A percentile compares a stretch with the other conserved stretches of the same genome.
These are phyloP conservation scores for Aleiodes leptofemur DNA, from an alignment of 2,888 invertebrate genomes.

Conservation along the genomic window DNA sequence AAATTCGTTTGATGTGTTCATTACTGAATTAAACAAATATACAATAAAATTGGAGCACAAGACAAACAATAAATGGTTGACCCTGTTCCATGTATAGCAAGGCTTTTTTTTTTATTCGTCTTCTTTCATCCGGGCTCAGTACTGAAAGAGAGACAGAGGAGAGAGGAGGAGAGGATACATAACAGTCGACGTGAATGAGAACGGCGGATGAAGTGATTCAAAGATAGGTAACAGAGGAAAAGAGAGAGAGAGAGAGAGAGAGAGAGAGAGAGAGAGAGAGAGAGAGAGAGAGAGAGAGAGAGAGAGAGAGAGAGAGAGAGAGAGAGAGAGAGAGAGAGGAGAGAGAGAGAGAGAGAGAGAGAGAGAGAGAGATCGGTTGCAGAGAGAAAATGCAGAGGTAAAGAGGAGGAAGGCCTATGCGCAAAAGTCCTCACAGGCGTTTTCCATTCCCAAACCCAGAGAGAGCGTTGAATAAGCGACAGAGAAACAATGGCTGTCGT, in stretches of 20 bases:
- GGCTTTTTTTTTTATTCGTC: slow-evolving; percentile 10
- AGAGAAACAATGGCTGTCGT: slow-evolving; percentile 58
- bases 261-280: slow-evolving; percentile 32
- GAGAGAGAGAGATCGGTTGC: slow-evolving; percentile 40
- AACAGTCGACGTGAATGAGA: slow-evolving; percentile 38
- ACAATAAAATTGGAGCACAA: slow-evolving; percentile 21
- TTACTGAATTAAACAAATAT: slow-evolving; percentile 16
- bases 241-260: slow-evolving; percentile 39
- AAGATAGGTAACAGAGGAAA: slow-evolving; percentile 47
- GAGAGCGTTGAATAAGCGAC: slow-evolving; percentile 51
- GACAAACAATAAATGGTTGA: slow-evolving; percentile 27
- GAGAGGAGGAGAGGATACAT: background rate
- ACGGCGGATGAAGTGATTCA: slow-evolving; percentile 53
- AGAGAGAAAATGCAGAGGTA: slow-evolving; percentile 19
- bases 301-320: slow-evolving; percentile 33
- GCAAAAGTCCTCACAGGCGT: slow-evolving; percentile 35
- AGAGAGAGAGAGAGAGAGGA: slow-evolving; percentile 29
- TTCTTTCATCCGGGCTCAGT: slow-evolving; percentile 38
- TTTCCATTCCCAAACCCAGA: slow-evolving; percentile 40
- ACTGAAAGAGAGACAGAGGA: slow-evolving; percentile 30
- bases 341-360: slow-evolving; percentile 24
- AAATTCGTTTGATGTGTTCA: slow-evolving; percentile 16
- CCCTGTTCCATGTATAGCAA: slow-evolving; percentile 26
- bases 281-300: slow-evolving; percentile 21
- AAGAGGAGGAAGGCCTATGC: slow-evolving; percentile 34